Conservation (phyloP, 2,797 vertebrate genomes). For the Coranthus polyacanthus region DNA sequence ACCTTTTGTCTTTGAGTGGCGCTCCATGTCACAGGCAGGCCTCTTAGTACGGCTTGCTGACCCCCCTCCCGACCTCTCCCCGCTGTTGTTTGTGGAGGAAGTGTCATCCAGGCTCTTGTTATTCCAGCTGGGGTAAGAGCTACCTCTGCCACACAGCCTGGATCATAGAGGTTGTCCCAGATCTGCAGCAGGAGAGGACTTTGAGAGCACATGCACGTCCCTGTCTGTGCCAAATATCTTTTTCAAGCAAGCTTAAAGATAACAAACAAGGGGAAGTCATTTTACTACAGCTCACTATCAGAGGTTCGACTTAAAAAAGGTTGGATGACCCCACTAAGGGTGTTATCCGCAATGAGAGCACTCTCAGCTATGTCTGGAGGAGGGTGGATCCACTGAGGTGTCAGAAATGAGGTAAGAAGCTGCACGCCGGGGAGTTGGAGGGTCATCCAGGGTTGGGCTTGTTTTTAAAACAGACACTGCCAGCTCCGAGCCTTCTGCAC, state of each 20-base stretch:
- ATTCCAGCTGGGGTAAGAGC: slow-evolving; percentile 77
- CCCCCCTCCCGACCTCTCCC: slow-evolving; percentile 37
- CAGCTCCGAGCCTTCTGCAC: slow-evolving; percentile 36
- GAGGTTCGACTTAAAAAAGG: slow-evolving; percentile 55
- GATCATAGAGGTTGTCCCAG: slow-evolving; percentile 39
- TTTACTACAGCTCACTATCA: slow-evolving; percentile 60
- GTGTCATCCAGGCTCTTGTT: slow-evolving; percentile 74
- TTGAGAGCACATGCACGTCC: slow-evolving; percentile 38
- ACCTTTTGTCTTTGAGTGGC: slow-evolving; percentile 67
- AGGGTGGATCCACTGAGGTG: slow-evolving; percentile 54
- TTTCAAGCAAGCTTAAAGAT: slow-evolving; percentile 63
- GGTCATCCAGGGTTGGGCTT: slow-evolving; percentile 68
- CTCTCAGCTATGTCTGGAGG: slow-evolving; percentile 51
- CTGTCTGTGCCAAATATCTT: slow-evolving; percentile 57
- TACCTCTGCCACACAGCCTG: slow-evolving; percentile 56
- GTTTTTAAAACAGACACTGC: slow-evolving; percentile 66
- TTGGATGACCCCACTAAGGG: slow-evolving; percentile 59
- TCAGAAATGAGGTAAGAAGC: slow-evolving; percentile 75
- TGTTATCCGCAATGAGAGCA: slow-evolving; percentile 47
- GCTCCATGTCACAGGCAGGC: slow-evolving; percentile 52
- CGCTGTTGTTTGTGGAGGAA: slow-evolving; percentile 70
- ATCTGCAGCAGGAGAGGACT: slow-evolving; percentile 12
- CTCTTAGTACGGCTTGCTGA: slow-evolving; percentile 27
- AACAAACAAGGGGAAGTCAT: slow-evolving; percentile 82
- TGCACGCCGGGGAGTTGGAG: slow-evolving; percentile 45